Evolutionary conservation across 1,140 invertebrate genomes (phyloP).

Genomic region (Rhyacophila brunnea): DNA sequence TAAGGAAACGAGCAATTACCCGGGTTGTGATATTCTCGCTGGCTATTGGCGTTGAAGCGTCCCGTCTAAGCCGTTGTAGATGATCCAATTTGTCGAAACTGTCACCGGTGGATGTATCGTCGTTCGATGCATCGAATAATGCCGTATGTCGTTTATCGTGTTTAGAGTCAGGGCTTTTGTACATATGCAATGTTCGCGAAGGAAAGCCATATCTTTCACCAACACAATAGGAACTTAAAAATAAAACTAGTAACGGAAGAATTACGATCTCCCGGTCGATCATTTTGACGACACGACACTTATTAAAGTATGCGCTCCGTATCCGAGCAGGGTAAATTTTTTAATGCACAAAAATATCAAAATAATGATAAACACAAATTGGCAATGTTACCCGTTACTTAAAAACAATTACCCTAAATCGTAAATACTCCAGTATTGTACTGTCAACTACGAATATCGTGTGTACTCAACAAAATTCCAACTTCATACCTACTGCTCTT

Average conservation of each 20-base stretch:
- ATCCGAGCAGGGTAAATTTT: too few species aligned
- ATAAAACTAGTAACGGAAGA: conserved; percentile 19
- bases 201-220: conserved; percentile 19
- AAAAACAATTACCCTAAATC: too few species aligned
- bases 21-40: conserved; percentile 26
- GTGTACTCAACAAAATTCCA: too few species aligned
- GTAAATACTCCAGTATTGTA: too few species aligned
- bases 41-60: conserved; percentile 5
- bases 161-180: conserved; percentile 12
- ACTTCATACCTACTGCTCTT: too few species aligned
- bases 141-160: conserved; percentile 19
- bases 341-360: background rate
- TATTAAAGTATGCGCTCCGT: too few species aligned
- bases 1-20: conserved; percentile 46
- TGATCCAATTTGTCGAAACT: conserved; percentile 6
- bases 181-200: conserved; percentile 19
- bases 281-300: conserved; percentile 10
- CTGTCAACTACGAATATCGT: too few species aligned
- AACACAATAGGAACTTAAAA: conserved; percentile 10
- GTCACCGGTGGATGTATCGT: background rate
- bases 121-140: conserved; percentile 12
- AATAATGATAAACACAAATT: conserved; percentile 4
- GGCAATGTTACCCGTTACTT: background rate
- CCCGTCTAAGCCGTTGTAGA: conserved; percentile 9
- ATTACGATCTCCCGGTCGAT: conserved; percentile 20